Percentiles rank a stretch among this genome's conserved stretches.
phyloP scores from a whole-genome alignment of 2,888 invertebrate genomes.

The Uloborus plumipes region DNA sequence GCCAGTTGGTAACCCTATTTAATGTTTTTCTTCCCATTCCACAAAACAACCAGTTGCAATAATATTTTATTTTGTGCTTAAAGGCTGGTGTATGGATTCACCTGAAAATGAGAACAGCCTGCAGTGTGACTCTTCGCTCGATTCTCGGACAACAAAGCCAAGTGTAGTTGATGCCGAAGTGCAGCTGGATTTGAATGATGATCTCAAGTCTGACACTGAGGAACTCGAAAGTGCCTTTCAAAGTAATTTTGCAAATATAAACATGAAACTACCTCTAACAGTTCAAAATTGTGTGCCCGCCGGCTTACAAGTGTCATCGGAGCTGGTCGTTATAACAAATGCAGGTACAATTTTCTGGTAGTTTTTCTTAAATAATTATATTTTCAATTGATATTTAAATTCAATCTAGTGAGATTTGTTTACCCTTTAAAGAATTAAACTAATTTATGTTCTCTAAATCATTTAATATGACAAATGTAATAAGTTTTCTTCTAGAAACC shows the following conservation, averaged over 20 bases:
- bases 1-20: too few species aligned
- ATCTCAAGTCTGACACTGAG: slow-evolving; percentile 36
- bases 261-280: slow-evolving; percentile 52
- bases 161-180: slow-evolving; percentile 48
- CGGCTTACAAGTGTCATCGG: slow-evolving; percentile 50
- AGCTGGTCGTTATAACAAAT: slow-evolving; percentile 60
- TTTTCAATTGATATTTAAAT: too few species aligned
- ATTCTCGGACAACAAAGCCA: slow-evolving; percentile 24
- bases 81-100: slow-evolving; percentile 55
- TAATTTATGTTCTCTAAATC: too few species aligned
- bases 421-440: too few species aligned
- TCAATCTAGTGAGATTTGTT: too few species aligned
- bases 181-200: slow-evolving; percentile 46
- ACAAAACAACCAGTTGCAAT: neutral
- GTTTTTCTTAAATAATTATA: too few species aligned
- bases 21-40: neutral
- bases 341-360: slow-evolving; percentile 9
- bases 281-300: slow-evolving; percentile 54
- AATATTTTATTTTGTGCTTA: neutral
- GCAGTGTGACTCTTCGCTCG: slow-evolving; percentile 43
- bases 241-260: slow-evolving; percentile 44
- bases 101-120: slow-evolving; percentile 50
- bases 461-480: too few species aligned
- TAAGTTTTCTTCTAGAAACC: too few species aligned
- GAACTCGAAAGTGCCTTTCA: slow-evolving; percentile 43